Conservation (phyloP, 1,140 invertebrate species). For the Drosophila micromelanica region DNA sequence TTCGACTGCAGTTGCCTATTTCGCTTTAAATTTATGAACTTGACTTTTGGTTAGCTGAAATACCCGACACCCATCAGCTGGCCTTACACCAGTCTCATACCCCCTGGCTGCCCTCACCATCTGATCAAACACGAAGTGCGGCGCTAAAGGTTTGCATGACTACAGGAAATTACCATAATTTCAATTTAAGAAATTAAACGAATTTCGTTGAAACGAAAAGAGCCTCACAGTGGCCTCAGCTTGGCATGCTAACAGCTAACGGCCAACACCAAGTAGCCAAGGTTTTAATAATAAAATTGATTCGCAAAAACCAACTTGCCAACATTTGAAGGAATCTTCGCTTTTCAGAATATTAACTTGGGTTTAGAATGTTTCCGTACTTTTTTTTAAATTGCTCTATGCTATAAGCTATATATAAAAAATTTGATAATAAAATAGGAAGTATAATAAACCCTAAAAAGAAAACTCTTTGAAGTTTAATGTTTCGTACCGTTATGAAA, state of each 20-base stretch:
- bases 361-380: neutral
- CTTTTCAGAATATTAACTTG: neutral
- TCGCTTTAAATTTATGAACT: slow-evolving; percentile 73
- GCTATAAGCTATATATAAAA: too few relatives aligned
- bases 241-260: slow-evolving; percentile 26
- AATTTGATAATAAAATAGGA: too few relatives aligned
- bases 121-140: slow-evolving; percentile 63
- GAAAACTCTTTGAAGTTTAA: too few relatives aligned
- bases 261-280: slow-evolving; percentile 23
- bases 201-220: slow-evolving; percentile 63
- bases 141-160: slow-evolving; percentile 73
- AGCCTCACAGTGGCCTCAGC: slow-evolving; percentile 22
- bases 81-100: neutral
- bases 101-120: neutral
- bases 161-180: slow-evolving; percentile 81
- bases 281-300: slow-evolving; percentile 49
- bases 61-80: slow-evolving; percentile 12
- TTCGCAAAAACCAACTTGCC: slow-evolving; percentile 4
- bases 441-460: too few relatives aligned
- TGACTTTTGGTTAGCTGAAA: slow-evolving; percentile 67
- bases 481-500: neutral
- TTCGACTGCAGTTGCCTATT: slow-evolving; percentile 24
- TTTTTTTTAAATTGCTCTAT: too few relatives aligned
- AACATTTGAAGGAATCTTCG: slow-evolving; percentile 8
- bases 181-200: slow-evolving; percentile 82